Evolutionary conservation across 2,797 vertebrate genomes (phyloP), one percentile per base, ranked within the genome.

Genomic region (Heterohyrax brucei): DNA sequence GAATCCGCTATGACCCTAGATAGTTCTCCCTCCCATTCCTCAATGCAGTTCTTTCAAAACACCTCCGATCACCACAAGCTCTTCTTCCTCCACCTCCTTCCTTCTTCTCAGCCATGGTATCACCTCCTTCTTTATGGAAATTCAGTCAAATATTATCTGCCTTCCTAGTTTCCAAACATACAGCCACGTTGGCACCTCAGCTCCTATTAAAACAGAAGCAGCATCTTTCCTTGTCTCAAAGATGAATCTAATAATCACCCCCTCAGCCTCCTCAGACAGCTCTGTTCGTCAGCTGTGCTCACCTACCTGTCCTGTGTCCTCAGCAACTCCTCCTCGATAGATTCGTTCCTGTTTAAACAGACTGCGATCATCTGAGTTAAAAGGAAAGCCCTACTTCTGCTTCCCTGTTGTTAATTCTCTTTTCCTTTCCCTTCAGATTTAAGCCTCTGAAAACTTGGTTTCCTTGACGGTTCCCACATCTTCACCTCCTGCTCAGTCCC

Each of bases 291-390:
- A 44, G 4, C 3, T 76, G 48, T 33, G 30, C 64, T 50, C n/a
- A 50, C 10, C 21, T 3, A 13, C 39, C 26, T 33, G 68, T 61
- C 30, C n/a, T 5, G 24, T 48, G 18, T 75, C 80, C 30, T 80
- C 56, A 56, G 1, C 18, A 24, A 56, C 61, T 91, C 53, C 33
- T 26, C 5, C 59, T 70, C n/a, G 44, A 48, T 22, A 44, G 24
- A 68, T 44, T 68, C 30, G n/a, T 84, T 94, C 39, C 13, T 78
- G 7, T 68, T 85, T 78, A 94, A 75, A 61, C 39, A 84, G 62
- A 21, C n/a, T 62, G 79, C 79, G 73, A 46, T 30, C 7, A 19
- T 61, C 28, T 73, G 24, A n/a, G 73, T 66, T 39, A 66, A 64
- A 59, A 85, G 21, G 18, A 28, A 89, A 79, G 10, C 18, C 8